Evolutionary conservation across 2,113 vertebrate species (phyloP), one percentile per base, ranked within the genome.

Genomic region (Spilogale gracilis): DNA sequence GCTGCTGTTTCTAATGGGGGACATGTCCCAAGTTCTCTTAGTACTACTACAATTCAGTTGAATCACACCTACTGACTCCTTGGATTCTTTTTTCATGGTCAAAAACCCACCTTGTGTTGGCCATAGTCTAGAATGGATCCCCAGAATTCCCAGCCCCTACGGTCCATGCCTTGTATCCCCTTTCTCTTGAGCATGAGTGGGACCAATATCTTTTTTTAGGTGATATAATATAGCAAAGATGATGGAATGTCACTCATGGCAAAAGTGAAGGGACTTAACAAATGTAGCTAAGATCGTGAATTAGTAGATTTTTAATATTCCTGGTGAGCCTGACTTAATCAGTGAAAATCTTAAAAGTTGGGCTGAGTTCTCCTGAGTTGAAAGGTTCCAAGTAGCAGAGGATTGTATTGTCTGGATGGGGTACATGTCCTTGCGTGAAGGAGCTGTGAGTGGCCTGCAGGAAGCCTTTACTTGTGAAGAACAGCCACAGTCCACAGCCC

Each of bases 31-130:
- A 78, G 90, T 9, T 61, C 18, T 18, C 79, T 88, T 61, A 87
- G 82, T 90, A 97, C 73, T 78, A 17, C 12, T 71, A 54, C 10
- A 56, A 0, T 13, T 10, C 80, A 45, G 87, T 67, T 73, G 85
- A 82, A 69, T 81, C 8, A 50, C 4, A n/a, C 32, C 54, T 69
- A 54, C 21, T 43, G 27, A 6, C 18, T 1, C 63, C 43, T 32
- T 95, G 14, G 54, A 5, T 52, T 87, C 38, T 93, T 93, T 71
- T 81, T 97, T 91, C 50, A 21, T 89, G 48, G 83, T 61, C 71
- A 96, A 23, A 16, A 43, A 3, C 10, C n/a, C 17, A 4, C 23
- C 4, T 13, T 38, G 9, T 48, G 27, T 43, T n/a, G 27, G 13
- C 3, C 38, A 7, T 0, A 4, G 27, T 3, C 6, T 43, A 9